Evolutionary conservation across 2,797 vertebrate species (phyloP).

Genomic region (Alca torda): DNA sequence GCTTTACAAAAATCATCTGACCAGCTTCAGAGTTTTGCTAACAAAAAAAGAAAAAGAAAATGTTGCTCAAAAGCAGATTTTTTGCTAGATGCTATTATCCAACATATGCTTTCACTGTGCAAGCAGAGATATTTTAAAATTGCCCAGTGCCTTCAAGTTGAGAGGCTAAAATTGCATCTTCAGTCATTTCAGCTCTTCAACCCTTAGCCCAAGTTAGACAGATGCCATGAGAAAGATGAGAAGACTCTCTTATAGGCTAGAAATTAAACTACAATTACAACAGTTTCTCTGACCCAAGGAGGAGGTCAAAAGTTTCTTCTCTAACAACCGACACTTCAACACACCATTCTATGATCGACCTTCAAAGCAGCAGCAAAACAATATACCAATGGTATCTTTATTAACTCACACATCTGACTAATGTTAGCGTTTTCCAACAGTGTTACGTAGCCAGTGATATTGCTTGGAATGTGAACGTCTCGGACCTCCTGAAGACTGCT

Average conservation of each 20-base stretch:
- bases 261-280: neutral
- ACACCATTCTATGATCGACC: neutral
- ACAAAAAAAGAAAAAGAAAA: neutral
- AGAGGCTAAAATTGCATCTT: neutral
- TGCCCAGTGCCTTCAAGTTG: neutral
- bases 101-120: neutral
- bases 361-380: neutral
- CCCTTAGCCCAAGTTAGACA: neutral
- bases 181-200: neutral
- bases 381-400: constrained; percentile 14
- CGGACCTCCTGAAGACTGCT: constrained; percentile 91
- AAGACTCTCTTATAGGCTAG: neutral
- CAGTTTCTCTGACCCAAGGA: neutral
- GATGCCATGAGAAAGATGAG: accelerated
- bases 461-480: constrained; percentile 95
- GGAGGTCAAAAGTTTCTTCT: neutral
- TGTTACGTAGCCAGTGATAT: constrained; percentile 93
- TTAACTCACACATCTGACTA: constrained; percentile 92
- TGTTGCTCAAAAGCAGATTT: neutral
- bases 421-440: constrained; percentile 97
- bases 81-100: neutral
- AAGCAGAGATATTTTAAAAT: neutral
- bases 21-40: neutral
- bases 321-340: neutral
- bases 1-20: neutral